Percentiles rank a stretch among this genome's conserved stretches.
Evolutionary conservation across 2,113 vertebrate species (phyloP).

Genomic region (Empidonax traillii): DNA sequence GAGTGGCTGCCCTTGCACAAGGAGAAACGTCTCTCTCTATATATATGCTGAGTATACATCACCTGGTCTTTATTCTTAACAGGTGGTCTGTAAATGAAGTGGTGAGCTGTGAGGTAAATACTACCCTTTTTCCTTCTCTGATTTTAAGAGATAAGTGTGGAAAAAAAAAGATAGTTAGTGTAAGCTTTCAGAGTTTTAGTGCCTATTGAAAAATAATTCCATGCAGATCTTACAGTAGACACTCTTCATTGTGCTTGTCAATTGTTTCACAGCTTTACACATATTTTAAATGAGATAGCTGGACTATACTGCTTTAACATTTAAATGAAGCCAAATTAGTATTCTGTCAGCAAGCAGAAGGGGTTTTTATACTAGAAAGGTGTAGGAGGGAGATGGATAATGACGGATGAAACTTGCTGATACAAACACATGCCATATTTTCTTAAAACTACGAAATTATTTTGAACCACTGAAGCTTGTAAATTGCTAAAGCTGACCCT

Average conservation of each 20-base stretch:
- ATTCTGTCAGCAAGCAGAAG: constrained; percentile 60
- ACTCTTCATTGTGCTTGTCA: constrained; percentile 12
- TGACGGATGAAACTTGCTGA: constrained; percentile 55
- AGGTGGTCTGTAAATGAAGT: neutral
- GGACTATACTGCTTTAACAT: constrained; percentile 28
- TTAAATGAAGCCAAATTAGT: constrained; percentile 68
- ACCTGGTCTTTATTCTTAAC: neutral
- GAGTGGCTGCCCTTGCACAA: neutral
- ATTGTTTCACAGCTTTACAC: constrained; percentile 32
- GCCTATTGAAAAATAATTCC: neutral
- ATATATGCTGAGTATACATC: neutral
- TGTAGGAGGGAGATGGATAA: constrained; percentile 55
- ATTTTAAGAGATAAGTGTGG: neutral
- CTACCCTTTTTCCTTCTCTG: neutral
- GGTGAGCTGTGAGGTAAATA: neutral
- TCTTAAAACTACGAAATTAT: constrained; percentile 31
- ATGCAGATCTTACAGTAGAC: neutral
- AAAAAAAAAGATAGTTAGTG: neutral
- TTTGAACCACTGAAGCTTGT: neutral
- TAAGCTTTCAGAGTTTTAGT: neutral
- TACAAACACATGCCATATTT: constrained; percentile 44
- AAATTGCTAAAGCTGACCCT: neutral
- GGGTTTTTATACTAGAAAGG: constrained; percentile 38
- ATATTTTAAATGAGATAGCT: constrained; percentile 44
- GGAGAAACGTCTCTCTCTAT: neutral